These are phyloP conservation scores for Pachyuromys duprasi DNA, from an alignment of 2,797 vertebrate species.

Conservation along the genomic window DNA sequence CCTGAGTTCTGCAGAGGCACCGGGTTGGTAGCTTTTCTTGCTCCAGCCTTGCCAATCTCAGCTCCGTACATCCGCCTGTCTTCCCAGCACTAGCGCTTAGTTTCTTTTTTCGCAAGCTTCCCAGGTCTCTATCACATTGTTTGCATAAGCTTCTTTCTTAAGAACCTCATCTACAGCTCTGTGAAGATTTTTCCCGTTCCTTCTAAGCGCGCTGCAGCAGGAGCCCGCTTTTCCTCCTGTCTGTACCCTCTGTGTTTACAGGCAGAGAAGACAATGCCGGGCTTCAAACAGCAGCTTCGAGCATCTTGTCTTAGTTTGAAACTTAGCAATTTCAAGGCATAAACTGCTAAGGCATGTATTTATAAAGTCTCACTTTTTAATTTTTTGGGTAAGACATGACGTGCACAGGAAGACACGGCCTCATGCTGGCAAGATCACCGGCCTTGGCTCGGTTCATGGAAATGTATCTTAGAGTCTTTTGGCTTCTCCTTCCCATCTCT, in stretches of 20 bases:
- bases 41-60: slow-evolving; percentile 82
- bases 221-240: background rate
- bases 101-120: background rate
- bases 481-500: background rate
- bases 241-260: background rate
- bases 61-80: no score
- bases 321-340: background rate
- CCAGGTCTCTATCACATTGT: background rate
- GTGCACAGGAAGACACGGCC: background rate
- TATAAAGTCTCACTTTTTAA: background rate
- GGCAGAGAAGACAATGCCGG: background rate
- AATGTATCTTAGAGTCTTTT: background rate
- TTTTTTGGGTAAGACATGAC: background rate
- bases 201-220: background rate
- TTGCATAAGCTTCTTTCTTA: background rate
- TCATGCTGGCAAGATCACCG: background rate
- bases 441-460: background rate
- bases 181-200: background rate
- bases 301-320: background rate
- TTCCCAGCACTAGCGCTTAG: background rate
- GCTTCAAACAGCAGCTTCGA: background rate
- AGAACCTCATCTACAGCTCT: background rate
- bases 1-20: slow-evolving; percentile 93
- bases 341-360: background rate
- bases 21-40: slow-evolving; percentile 94